A percentile compares a stretch with the other conserved stretches of the same genome.
Evolutionary conservation across 2,888 invertebrate species (phyloP).

Genomic region (Hydraecia micacea): DNA sequence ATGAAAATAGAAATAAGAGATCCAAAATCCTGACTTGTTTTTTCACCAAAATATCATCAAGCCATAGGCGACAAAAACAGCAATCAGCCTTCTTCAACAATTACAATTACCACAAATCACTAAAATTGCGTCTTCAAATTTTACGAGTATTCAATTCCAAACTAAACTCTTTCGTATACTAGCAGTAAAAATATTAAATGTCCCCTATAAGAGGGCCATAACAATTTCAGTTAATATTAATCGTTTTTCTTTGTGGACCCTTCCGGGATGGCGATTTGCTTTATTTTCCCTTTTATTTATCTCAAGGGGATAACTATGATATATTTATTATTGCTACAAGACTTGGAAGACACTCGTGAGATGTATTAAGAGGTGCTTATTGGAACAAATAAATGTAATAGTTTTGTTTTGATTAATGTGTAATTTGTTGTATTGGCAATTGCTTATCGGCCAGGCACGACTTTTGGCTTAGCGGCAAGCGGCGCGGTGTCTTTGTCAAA

Average conservation of each 20-base stretch:
- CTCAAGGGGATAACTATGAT: constrained; percentile 88
- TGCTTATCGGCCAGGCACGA: neutral
- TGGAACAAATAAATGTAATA: constrained; percentile 68
- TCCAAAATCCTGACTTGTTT: constrained; percentile 18
- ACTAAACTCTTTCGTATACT: constrained; percentile 85
- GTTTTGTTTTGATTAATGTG: constrained; percentile 61
- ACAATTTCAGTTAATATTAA: constrained; percentile 90
- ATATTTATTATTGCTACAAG: constrained; percentile 88
- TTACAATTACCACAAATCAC: constrained; percentile 67
- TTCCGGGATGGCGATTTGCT: constrained; percentile 86
- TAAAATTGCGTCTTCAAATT: constrained; percentile 56
- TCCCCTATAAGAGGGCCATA: constrained; percentile 84
- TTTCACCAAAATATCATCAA: constrained; percentile 9
- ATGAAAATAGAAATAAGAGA: neutral
- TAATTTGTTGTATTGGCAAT: constrained; percentile 33
- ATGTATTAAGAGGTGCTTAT: constrained; percentile 84
- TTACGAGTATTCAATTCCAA: constrained; percentile 78
- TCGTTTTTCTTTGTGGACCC: constrained; percentile 89
- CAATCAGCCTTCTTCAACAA: constrained; percentile 58
- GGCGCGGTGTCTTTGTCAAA: no score
- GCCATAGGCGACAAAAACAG: constrained; percentile 13
- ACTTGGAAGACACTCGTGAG: constrained; percentile 87
- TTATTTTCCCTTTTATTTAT: constrained; percentile 89
- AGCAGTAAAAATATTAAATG: constrained; percentile 88
- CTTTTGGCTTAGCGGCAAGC: no score